Conservation (phyloP, 2,888 invertebrate genomes). For the Scaptomyza polygonia region DNA sequence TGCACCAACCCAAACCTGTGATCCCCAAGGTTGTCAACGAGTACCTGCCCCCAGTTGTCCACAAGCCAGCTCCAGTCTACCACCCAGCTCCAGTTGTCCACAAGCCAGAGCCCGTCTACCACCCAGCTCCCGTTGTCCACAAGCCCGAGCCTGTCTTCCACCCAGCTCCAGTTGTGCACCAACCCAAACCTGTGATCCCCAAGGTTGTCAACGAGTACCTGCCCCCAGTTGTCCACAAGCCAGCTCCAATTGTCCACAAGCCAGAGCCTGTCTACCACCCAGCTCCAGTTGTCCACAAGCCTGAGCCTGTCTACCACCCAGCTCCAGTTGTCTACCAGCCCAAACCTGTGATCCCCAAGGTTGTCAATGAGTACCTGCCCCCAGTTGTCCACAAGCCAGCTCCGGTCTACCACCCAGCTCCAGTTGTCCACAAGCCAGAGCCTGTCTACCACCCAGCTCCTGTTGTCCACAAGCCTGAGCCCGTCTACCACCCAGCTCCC, state of each 20-base stretch:
- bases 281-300: conserved; percentile 5
- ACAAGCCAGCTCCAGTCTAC: conserved; percentile 29
- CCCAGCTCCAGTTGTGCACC: neutral
- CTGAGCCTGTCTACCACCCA: conserved; percentile 2
- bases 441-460: conserved; percentile 25
- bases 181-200: conserved; percentile 28
- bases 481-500: conserved; percentile 20
- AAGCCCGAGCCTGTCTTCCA: conserved; percentile 29
- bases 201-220: conserved; percentile 12
- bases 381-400: neutral
- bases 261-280: conserved; percentile 9
- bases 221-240: conserved; percentile 13
- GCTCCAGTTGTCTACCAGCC: conserved; percentile 27
- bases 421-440: conserved; percentile 7
- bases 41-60: conserved; percentile 8
- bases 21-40: conserved; percentile 17
- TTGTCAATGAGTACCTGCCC: conserved; percentile 2
- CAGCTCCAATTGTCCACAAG: conserved; percentile 31
- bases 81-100: conserved; percentile 14
- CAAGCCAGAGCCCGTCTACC: conserved; percentile 1
- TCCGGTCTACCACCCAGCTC: conserved; percentile 21
- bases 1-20: conserved; percentile 5
- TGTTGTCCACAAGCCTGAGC: conserved; percentile 8
- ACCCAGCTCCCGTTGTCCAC: conserved; percentile 5
- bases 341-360: neutral